Conservation (phyloP, 2,888 invertebrate species). For the Hanleya hanleyi region DNA sequence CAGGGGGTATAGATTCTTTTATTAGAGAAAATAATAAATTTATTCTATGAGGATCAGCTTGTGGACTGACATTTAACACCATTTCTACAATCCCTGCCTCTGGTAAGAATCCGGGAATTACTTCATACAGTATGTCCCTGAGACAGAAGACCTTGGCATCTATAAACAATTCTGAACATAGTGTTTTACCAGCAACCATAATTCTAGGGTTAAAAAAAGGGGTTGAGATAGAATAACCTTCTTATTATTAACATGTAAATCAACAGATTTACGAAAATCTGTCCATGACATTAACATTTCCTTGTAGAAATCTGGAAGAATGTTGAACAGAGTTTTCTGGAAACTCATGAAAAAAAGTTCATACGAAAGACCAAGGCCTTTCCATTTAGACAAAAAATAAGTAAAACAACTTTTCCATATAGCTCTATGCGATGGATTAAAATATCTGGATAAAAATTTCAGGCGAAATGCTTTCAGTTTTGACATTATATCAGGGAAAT, state of each 20-base stretch:
- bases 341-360: neutral
- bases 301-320: neutral
- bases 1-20: neutral
- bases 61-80: neutral
- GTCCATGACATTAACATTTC: neutral
- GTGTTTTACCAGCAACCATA: no score
- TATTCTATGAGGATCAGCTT: neutral
- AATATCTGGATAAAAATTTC: neutral
- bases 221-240: neutral
- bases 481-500: neutral
- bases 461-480: neutral
- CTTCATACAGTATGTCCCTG: neutral
- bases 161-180: neutral
- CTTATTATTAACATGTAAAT: neutral
- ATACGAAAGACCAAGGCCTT: neutral
- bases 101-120: constrained; percentile 2
- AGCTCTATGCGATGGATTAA: neutral
- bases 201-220: neutral
- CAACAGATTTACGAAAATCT: neutral
- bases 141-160: neutral
- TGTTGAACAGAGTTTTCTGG: neutral
- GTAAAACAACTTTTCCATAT: neutral
- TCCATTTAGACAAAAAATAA: neutral
- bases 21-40: neutral
- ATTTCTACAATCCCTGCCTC: neutral